These are phyloP conservation scores for Gibbula magus DNA, from an alignment of 2,888 invertebrate genomes.

Conservation along the genomic window DNA sequence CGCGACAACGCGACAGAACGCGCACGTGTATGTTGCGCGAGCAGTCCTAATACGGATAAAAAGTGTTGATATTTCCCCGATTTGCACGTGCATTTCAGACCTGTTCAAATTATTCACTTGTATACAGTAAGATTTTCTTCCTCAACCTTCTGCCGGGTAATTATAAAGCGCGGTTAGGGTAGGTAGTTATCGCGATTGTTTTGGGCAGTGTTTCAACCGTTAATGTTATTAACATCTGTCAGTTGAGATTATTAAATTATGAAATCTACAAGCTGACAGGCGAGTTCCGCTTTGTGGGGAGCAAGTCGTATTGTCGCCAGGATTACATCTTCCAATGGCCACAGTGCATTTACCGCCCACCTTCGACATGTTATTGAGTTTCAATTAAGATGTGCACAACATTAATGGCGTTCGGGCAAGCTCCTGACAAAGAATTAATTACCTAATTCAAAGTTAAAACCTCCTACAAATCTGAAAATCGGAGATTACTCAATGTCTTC, in stretches of 20 bases:
- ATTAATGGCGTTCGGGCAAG: neutral
- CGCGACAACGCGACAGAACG: conserved; percentile 10
- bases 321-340: neutral
- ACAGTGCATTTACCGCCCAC: neutral
- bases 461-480: neutral
- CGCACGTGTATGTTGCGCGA: conserved; percentile 17
- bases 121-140: neutral
- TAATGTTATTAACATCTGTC: conserved; percentile 21
- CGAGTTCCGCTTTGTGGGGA: neutral
- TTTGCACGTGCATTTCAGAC: conserved; percentile 12
- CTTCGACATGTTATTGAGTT: neutral
- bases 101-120: conserved; percentile 18
- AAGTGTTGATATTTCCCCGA: conserved; percentile 15
- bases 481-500: neutral
- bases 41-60: conserved; percentile 1
- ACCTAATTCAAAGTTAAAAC: neutral
- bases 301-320: neutral
- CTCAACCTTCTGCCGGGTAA: conserved; percentile 1
- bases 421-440: neutral
- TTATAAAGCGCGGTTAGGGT: neutral
- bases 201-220: neutral
- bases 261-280: neutral
- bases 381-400: neutral
- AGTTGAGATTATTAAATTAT: neutral
- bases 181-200: conserved; percentile 15